Conservation (phyloP, 2,113 vertebrate species). For the Crotalus helleri region DNA sequence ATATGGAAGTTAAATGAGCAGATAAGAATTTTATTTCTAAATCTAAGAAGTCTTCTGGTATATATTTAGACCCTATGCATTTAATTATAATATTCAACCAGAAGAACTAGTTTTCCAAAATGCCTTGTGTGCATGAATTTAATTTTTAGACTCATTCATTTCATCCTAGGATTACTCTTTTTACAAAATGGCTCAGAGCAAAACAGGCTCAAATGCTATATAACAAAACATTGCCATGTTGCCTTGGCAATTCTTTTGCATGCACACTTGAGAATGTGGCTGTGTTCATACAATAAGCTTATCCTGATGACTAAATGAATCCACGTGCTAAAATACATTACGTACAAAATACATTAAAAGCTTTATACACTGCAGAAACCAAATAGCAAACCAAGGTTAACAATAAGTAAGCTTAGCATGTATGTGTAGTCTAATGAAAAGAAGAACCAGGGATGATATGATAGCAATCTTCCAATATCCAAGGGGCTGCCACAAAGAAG, state of each 20-base stretch:
- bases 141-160: background rate
- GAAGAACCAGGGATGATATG: background rate
- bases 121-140: background rate
- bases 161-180: background rate
- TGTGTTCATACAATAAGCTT: background rate
- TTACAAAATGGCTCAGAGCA: background rate
- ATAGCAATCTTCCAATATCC: background rate
- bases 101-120: background rate
- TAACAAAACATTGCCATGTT: constrained; percentile 3
- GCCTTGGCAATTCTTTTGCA: background rate
- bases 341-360: background rate
- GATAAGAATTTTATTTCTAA: constrained; percentile 21
- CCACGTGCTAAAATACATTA: background rate
- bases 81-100: constrained; percentile 18
- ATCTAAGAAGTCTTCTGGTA: constrained; percentile 19
- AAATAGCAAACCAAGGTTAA: background rate
- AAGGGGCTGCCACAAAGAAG: background rate
- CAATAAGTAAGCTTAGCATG: background rate
- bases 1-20: constrained; percentile 19
- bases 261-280: background rate
- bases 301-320: background rate
- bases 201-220: background rate
- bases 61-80: constrained; percentile 23
- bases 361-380: background rate
- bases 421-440: background rate